Evolutionary conservation across 2,113 vertebrate genomes (phyloP).

Genomic region (Microtus montanus): DNA sequence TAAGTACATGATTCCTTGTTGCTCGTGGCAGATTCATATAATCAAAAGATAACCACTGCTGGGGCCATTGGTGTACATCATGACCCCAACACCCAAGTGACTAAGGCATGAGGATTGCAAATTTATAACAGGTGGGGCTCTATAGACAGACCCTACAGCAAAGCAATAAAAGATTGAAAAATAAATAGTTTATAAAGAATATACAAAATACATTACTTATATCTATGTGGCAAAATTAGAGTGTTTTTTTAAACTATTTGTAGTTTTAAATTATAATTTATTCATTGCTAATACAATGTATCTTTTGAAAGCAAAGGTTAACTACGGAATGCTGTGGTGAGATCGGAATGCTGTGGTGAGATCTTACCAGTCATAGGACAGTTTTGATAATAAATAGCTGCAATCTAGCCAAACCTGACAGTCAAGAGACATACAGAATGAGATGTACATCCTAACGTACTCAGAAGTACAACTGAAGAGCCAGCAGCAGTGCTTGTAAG

Average conservation of each 20-base stretch:
- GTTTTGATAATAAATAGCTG: conserved; percentile 56
- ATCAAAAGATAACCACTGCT: conserved; percentile 10
- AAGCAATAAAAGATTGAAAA: background rate
- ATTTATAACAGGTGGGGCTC: background rate
- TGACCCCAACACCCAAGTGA: background rate
- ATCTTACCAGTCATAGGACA: conserved; percentile 43
- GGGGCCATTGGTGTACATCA: background rate
- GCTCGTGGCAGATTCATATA: conserved; percentile 26
- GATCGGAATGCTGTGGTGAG: conserved; percentile 14
- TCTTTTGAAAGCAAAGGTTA: conserved; percentile 50
- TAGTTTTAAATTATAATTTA: conserved; percentile 55
- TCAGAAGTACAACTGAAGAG: conserved; percentile 43
- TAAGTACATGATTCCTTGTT: conserved; percentile 30
- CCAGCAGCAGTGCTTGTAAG: conserved; percentile 51
- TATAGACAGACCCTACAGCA: background rate
- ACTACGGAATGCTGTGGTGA: conserved; percentile 20
- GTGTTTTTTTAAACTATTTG: background rate
- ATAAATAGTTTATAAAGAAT: conserved; percentile 31
- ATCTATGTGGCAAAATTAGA: conserved; percentile 25
- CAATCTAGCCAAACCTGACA: conserved; percentile 43
- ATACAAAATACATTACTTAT: conserved; percentile 42
- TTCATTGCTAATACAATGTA: conserved; percentile 44
- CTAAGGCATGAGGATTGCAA: background rate
- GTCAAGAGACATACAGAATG: conserved; percentile 48
- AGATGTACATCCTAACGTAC: conserved; percentile 23